Evolutionary conservation across 2,888 invertebrate species (phyloP), one percentile per base, ranked within the genome.

Genomic region (Chrysina gloriosa): DNA sequence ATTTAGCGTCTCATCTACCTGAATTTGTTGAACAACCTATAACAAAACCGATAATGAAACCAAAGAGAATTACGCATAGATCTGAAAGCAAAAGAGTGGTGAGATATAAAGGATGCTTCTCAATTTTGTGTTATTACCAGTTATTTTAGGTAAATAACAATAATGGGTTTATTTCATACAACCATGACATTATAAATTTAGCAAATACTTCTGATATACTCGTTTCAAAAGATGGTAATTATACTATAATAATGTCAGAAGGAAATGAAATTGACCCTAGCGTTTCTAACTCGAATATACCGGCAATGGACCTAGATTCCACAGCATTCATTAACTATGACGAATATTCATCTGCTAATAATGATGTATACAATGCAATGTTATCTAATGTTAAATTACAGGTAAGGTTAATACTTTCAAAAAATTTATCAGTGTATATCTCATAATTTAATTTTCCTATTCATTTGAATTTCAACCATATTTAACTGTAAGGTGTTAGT

Each of bases 371-470:
- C 47, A 74, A 71, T 72, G 64, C 70, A 19, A 65, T 70, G n/a
- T 45, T 75, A 36, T 70, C 75, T 7, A 74, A 75, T 63, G 67
- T 76, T 7, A 75, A 74, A 61, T 66, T 76, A 50, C 74, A 74
- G 61, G 73, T 74, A 65, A 65, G 47, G 67, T 11, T 50, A n/a
- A 45, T 3, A 9, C 4, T 31, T 31, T 31, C 3, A 7, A 31
- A 31, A 31, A 9, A 9, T 2, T 9, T 31, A 4, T 4, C 3
- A n/a, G 4, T 31, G 3, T 31, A 9, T 31, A 3, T 31, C n/a
- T 31, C n/a, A 31, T n/a, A n/a, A n/a, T n/a, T n/a, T n/a, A n/a
- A n/a, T n/a, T n/a, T n/a, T n/a, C n/a, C n/a, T n/a, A n/a, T n/a
- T n/a, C n/a, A n/a, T n/a, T n/a, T n/a, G n/a, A n/a, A n/a, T n/a